Evolutionary conservation across 2,797 vertebrate genomes (phyloP), one percentile per base, ranked within the genome.

Genomic region (Meda fulgida): DNA sequence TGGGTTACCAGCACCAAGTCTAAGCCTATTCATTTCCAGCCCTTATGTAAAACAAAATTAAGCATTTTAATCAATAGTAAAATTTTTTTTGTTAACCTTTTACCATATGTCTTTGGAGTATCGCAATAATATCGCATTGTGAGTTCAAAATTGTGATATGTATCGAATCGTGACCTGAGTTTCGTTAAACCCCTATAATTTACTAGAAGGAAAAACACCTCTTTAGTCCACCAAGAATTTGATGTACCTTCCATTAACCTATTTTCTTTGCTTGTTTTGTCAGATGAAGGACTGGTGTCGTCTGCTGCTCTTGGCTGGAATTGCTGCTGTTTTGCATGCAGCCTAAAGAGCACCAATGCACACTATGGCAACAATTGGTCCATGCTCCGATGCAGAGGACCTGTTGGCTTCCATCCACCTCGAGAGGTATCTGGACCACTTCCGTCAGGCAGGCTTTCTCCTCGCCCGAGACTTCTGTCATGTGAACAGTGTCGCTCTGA

Each of bases 331-430:
- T 86, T 81, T 85, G 48, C 80, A 85, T 84, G 82, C 88, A 88
- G 89, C 67, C 77, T 87, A 86, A 86, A 79, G 26, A 87, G 55
- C 77, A 29, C 89, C 88, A 83, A 93, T 92, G 91, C 89, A 93
- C 87, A 92, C 91, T 93, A 97, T 97, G 97, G 96, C 95, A 88
- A 92, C 92, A n/a, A 89, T 94, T 89, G 48, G 93, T 73, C 94
- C 94, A 90, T 92, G 95, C 92, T 92, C 92, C 1, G 94, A 97
- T 85, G 96, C 98, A 81, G 94, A 96, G 89, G 96, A 95, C 84
- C 96, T 99, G 93, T 93, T 99, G 90, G 92, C 95, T 65, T 93
- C 90, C 65, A 97, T 99, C 88, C 98, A 98, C 86, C 91, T 99
- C 91, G 97, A 99, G 91, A 96, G 94, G 91, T 99, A 99, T 92